Percentiles rank a stretch among this genome's conserved stretches.
Evolutionary conservation across 2,797 vertebrate species (phyloP).

Genomic region (Alcedo quadribrachys): DNA sequence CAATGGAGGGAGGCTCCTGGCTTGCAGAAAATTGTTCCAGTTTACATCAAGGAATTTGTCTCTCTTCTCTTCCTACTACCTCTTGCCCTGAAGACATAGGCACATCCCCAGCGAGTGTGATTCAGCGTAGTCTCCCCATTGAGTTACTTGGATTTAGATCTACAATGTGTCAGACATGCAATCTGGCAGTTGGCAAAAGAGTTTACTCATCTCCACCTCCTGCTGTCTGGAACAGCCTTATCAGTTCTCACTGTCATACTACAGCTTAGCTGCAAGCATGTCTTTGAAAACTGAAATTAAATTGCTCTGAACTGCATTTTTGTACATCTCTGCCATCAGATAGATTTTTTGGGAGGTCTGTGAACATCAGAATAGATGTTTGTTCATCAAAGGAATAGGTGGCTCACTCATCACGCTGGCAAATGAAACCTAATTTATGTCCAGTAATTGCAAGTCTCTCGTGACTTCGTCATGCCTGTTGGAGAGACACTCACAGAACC

Average conservation of each 20-base stretch:
- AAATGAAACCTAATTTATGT: not conserved
- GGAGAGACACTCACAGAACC: not conserved
- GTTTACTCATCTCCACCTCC: conserved; percentile 49
- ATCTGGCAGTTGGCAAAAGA: conserved; percentile 49
- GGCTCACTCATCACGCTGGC: not conserved
- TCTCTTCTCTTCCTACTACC: not conserved
- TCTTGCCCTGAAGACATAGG: not conserved
- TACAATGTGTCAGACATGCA: conserved; percentile 50
- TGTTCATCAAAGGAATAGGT: not conserved
- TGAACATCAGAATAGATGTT: not conserved
- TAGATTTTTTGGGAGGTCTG: conserved; percentile 2
- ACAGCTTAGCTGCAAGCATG: not conserved
- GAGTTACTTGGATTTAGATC: conserved; percentile 53
- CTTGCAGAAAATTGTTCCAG: not conserved
- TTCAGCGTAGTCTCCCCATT: not conserved
- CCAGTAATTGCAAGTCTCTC: not conserved
- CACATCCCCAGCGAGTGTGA: not conserved
- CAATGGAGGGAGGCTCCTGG: not conserved
- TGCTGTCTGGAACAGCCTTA: conserved; percentile 45
- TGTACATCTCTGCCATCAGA: not conserved
- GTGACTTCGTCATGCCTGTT: not conserved
- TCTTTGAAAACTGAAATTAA: conserved; percentile 48
- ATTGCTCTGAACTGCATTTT: conserved; percentile 6
- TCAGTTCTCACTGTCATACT: conserved; percentile 28
- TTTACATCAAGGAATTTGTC: not conserved